Percentiles rank a stretch among this genome's conserved stretches.
These are phyloP conservation scores for Galerucella nymphaeae DNA, from an alignment of 2,888 invertebrate species.

Conservation along the genomic window DNA sequence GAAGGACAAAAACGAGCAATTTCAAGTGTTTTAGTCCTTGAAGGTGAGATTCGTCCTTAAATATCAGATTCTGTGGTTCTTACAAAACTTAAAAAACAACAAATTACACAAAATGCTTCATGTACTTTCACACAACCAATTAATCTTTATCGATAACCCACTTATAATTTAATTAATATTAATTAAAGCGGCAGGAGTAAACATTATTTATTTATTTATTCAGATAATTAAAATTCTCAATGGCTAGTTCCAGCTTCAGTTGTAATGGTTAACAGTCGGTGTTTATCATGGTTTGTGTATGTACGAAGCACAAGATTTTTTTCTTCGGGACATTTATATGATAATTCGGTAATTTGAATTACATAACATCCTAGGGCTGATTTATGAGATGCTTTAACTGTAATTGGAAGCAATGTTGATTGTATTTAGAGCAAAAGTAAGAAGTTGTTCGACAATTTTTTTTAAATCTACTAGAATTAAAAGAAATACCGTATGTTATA, in stretches of 20 bases:
- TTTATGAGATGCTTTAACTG: background rate
- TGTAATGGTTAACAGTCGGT: background rate
- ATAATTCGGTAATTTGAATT: slow-evolving; percentile 6
- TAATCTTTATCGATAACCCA: slow-evolving; percentile 13
- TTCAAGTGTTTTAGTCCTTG: slow-evolving; percentile 1
- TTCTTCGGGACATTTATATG: slow-evolving; percentile 10
- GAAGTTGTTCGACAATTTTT: background rate
- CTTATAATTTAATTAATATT: slow-evolving; percentile 19
- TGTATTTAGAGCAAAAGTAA: background rate
- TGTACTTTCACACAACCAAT: slow-evolving; percentile 11
- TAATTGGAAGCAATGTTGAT: background rate
- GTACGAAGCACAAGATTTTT: background rate
- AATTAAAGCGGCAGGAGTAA: background rate
- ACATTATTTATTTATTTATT: slow-evolving; percentile 10
- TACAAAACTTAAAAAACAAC: background rate
- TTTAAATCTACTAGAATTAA: too few species aligned
- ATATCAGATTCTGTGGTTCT: too few species aligned
- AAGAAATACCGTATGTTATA: too few species aligned
- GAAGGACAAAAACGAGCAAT: slow-evolving; percentile 3
- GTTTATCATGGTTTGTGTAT: background rate
- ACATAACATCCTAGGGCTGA: slow-evolving; percentile 4
- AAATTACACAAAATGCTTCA: slow-evolving; percentile 6
- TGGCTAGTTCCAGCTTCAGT: background rate
- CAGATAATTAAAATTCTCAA: slow-evolving; percentile 1
- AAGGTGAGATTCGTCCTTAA: too few species aligned